These are phyloP conservation scores for Phallusia fumigata DNA, from an alignment of 23 tunicate genomes.

Conservation along the genomic window DNA sequence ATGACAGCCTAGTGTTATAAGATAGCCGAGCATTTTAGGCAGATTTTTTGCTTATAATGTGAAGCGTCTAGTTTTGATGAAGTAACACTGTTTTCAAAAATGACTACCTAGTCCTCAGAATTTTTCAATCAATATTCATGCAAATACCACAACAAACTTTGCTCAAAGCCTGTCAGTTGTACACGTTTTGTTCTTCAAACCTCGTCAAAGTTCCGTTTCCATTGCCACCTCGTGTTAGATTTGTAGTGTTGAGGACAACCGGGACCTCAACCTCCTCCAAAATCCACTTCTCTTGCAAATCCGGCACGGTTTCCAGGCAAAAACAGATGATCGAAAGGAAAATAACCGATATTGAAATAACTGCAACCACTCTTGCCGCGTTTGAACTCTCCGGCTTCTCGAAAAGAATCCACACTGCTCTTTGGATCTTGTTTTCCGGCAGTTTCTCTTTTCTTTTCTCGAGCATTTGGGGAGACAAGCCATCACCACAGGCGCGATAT, in stretches of 20 bases:
- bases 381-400: conserved; percentile 87
- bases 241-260: neutral
- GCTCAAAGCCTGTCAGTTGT: too few species aligned
- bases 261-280: neutral
- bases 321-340: conserved; percentile 89
- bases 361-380: conserved; percentile 86
- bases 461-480: conserved; percentile 29
- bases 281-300: conserved; percentile 38
- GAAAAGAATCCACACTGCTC: conserved; percentile 75
- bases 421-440: conserved; percentile 63
- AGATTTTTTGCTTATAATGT: too few species aligned
- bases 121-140: too few species aligned
- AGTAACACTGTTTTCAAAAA: too few species aligned
- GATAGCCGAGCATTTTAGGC: too few species aligned
- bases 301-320: conserved; percentile 91
- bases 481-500: conserved; percentile 38
- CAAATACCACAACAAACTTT: too few species aligned
- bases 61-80: too few species aligned
- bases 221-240: neutral
- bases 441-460: conserved; percentile 52
- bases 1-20: too few species aligned
- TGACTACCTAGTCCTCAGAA: too few species aligned
- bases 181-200: neutral
- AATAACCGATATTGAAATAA: conserved; percentile 61
- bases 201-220: neutral